Conservation (phyloP, 2,113 vertebrate species). For the Isichthys henryi region DNA sequence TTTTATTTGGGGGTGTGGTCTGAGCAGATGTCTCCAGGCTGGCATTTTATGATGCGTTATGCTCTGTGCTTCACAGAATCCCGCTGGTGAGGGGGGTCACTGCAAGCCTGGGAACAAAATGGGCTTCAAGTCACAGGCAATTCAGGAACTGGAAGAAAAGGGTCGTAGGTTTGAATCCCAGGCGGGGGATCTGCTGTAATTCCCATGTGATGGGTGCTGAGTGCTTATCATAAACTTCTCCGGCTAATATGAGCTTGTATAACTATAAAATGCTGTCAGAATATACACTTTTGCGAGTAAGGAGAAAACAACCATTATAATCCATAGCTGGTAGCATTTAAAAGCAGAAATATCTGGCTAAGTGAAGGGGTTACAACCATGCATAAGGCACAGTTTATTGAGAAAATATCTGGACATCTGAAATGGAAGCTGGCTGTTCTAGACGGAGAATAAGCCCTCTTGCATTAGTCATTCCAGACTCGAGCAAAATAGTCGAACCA, state of each 20-base stretch:
- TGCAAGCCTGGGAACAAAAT: background rate
- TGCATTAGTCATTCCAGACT: background rate
- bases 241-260: background rate
- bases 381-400: background rate
- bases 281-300: background rate
- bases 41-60: background rate
- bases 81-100: background rate
- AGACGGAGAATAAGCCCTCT: background rate
- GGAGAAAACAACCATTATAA: background rate
- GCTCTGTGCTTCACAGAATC: slow-evolving; percentile 2
- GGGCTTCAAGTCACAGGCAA: background rate
- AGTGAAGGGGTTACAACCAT: background rate
- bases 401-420: background rate
- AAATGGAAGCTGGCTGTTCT: background rate
- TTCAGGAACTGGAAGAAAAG: background rate
- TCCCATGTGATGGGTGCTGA: background rate
- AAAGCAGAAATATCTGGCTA: background rate
- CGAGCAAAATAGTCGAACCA: background rate
- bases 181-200: background rate
- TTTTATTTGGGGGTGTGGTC: background rate
- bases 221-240: background rate
- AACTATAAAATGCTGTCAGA: too few relatives aligned
- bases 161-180: background rate
- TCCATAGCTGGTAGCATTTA: background rate
- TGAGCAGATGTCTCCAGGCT: background rate